Evolutionary conservation across 1,140 invertebrate species (phyloP).

Genomic region (Magallana ariakensis): DNA sequence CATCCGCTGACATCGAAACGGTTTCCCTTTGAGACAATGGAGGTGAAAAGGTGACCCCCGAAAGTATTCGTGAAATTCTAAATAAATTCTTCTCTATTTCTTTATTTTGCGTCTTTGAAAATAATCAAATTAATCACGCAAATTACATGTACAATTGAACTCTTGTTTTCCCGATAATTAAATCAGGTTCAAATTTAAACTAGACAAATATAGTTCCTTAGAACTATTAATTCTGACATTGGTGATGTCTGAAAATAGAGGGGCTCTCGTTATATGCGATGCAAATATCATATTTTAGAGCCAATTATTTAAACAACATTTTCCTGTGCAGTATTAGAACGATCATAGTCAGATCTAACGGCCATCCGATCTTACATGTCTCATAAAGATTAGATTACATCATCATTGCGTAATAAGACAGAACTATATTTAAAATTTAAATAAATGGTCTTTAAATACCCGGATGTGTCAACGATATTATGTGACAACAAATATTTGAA

Average conservation of each 20-base stretch:
- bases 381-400: background rate
- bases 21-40: constrained; percentile 12
- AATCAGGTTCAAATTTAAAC: too few relatives aligned
- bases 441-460: constrained; percentile 12
- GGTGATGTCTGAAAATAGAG: too few relatives aligned
- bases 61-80: background rate
- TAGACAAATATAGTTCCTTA: too few relatives aligned
- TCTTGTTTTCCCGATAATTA: too few relatives aligned
- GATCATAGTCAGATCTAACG: background rate
- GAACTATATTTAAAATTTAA: constrained; percentile 33
- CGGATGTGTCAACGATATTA: constrained; percentile 29
- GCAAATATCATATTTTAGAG: too few relatives aligned
- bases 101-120: too few relatives aligned
- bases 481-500: constrained; percentile 34
- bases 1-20: background rate
- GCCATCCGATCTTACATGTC: background rate
- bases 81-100: too few relatives aligned
- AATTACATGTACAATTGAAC: too few relatives aligned
- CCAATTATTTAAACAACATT: background rate
- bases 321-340: too few relatives aligned
- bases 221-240: too few relatives aligned
- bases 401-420: constrained; percentile 12
- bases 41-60: background rate
- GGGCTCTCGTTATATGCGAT: too few relatives aligned
- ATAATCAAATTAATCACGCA: too few relatives aligned